Percentiles rank a stretch among this genome's conserved stretches.
Conservation (phyloP, 2,888 invertebrate genomes). For the Philonicus albiceps region DNA sequence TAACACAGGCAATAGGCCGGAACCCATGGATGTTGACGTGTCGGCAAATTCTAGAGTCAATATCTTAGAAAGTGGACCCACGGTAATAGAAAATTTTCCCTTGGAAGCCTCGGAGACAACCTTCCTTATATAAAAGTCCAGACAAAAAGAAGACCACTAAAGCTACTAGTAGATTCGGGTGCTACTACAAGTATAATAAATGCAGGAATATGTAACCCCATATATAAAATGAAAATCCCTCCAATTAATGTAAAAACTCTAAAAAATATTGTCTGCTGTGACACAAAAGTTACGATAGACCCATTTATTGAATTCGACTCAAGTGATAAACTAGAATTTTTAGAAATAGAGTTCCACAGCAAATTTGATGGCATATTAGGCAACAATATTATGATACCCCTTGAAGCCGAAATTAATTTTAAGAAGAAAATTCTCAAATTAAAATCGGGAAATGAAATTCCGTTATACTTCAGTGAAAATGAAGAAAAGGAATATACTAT, state of each 20-base stretch:
- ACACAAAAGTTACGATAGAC: constrained; percentile 41
- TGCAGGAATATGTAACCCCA: constrained; percentile 41
- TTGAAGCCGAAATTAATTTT: constrained; percentile 27
- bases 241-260: constrained; percentile 21
- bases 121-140: constrained; percentile 44
- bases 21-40: constrained; percentile 22
- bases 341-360: constrained; percentile 41
- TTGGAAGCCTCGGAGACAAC: constrained; percentile 26
- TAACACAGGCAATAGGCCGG: not conserved
- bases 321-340: constrained; percentile 41
- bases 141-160: constrained; percentile 38
- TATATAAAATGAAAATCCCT: constrained; percentile 14
- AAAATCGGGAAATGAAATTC: constrained; percentile 6
- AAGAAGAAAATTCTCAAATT: constrained; percentile 3
- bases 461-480: constrained; percentile 27
- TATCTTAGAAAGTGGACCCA: not conserved
- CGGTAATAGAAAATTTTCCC: constrained; percentile 20
- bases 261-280: not conserved
- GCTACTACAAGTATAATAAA: constrained; percentile 44
- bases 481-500: constrained; percentile 24
- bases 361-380: constrained; percentile 43
- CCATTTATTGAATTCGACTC: constrained; percentile 43
- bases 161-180: constrained; percentile 41
- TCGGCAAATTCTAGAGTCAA: not conserved
- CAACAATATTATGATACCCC: constrained; percentile 27